Conservation (phyloP, 2,888 invertebrate genomes). For the Eilema caniola region DNA sequence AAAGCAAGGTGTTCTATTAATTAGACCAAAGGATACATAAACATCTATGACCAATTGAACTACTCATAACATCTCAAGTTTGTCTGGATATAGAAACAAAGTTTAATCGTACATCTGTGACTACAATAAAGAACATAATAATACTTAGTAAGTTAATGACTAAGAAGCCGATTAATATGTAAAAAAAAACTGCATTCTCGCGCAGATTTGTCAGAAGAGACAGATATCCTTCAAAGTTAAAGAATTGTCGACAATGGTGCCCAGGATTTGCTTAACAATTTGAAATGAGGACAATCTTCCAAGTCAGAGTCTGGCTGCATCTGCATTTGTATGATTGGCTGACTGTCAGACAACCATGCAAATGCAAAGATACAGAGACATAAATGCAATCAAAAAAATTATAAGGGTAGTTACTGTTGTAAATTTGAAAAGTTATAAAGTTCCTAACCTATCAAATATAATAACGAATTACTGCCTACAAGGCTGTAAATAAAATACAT, state of each 20-base stretch:
- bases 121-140: not conserved
- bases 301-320: too few relatives aligned
- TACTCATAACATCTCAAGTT: not conserved
- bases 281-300: too few relatives aligned
- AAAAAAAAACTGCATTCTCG: too few relatives aligned
- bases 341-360: too few relatives aligned
- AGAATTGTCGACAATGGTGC: not conserved
- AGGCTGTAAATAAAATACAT: constrained; percentile 43
- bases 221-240: not conserved
- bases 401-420: constrained; percentile 18
- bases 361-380: too few relatives aligned
- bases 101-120: not conserved
- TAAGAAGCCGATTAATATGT: not conserved
- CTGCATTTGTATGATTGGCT: too few relatives aligned
- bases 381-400: constrained; percentile 10
- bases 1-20: constrained; percentile 6
- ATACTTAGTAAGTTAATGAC: not conserved
- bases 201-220: too few relatives aligned
- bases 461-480: constrained; percentile 22
- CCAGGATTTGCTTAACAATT: not conserved
- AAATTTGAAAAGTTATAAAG: constrained; percentile 27
- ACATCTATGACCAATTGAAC: not conserved
- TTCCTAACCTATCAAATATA: constrained; percentile 13
- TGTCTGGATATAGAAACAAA: not conserved
- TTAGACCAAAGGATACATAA: not conserved